Percentiles rank a stretch among this genome's conserved stretches.
phyloP scores from a whole-genome alignment of 2,888 invertebrate genomes.

The Serrognathus titanus region DNA sequence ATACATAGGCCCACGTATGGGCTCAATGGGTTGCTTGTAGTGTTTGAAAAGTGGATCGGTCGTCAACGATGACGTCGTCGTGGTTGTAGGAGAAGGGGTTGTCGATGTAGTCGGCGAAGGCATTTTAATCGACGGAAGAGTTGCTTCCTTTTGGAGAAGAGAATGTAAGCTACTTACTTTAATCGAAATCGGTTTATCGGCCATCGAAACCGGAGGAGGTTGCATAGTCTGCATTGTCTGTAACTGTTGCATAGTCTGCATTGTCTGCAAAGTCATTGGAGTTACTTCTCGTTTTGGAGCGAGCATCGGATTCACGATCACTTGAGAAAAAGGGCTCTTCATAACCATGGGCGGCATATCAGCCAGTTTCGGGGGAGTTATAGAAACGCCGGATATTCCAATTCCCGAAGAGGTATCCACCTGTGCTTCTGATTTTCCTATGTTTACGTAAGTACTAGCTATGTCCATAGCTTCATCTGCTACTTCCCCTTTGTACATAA shows the following conservation, averaged over 20 bases:
- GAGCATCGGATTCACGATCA: conserved; percentile 22
- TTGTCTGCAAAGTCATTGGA: conserved; percentile 40
- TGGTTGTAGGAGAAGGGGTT: conserved; percentile 51
- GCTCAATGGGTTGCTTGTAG: conserved; percentile 60
- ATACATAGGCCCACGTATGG: conserved; percentile 64
- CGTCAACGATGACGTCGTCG: conserved; percentile 54
- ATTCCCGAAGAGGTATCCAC: conserved; percentile 40
- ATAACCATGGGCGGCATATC: conserved; percentile 19
- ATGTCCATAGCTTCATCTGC: conserved; percentile 45
- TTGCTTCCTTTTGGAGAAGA: conserved; percentile 32
- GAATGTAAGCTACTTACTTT: conserved; percentile 8
- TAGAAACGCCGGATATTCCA: conserved; percentile 29
- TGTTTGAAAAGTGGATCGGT: conserved; percentile 62
- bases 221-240: conserved; percentile 61
- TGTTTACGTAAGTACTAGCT: conserved; percentile 47
- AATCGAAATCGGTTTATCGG: conserved; percentile 17
- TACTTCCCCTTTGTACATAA: conserved; percentile 48
- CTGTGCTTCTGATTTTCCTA: conserved; percentile 49
- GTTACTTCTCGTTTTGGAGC: conserved; percentile 16
- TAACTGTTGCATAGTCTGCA: conserved; percentile 61
- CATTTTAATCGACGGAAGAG: conserved; percentile 17
- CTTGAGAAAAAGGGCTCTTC: conserved; percentile 16
- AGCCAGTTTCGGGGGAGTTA: conserved; percentile 22
- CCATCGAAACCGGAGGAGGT: conserved; percentile 51
- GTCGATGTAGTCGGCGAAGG: conserved; percentile 29